These are phyloP conservation scores for Carollia perspicillata DNA, from an alignment of 2,113 vertebrate species.

Conservation along the genomic window DNA sequence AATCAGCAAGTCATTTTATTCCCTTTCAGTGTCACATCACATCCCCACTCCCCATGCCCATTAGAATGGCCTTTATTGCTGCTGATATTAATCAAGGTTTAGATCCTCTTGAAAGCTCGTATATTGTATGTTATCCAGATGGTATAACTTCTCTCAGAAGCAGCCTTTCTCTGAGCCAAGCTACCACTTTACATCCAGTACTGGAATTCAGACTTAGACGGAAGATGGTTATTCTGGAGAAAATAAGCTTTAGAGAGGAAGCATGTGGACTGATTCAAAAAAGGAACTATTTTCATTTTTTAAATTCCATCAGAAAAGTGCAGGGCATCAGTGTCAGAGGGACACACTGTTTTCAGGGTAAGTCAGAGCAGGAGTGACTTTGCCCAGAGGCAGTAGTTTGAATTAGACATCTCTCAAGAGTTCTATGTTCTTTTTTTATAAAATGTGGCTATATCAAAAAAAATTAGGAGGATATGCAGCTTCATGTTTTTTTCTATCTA, in stretches of 20 bases:
- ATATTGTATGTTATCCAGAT: background rate
- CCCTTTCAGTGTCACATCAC: background rate
- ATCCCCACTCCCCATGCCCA: rapidly evolving
- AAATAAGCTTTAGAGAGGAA: background rate
- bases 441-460: background rate
- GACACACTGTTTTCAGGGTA: background rate
- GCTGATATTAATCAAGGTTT: background rate
- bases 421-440: background rate
- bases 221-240: background rate
- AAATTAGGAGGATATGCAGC: background rate
- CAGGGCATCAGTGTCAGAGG: background rate
- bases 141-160: background rate
- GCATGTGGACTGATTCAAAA: background rate
- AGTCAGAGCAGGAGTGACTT: rapidly evolving
- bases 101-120: background rate
- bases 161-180: background rate
- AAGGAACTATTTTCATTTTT: background rate
- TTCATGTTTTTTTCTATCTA: background rate
- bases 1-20: background rate
- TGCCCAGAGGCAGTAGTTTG: background rate
- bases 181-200: background rate
- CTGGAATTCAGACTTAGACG: background rate
- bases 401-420: background rate
- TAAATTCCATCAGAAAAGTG: background rate
- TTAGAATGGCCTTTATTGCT: background rate